phyloP scores from a whole-genome alignment of 2,888 invertebrate genomes.

The Ormyrus thymus region DNA sequence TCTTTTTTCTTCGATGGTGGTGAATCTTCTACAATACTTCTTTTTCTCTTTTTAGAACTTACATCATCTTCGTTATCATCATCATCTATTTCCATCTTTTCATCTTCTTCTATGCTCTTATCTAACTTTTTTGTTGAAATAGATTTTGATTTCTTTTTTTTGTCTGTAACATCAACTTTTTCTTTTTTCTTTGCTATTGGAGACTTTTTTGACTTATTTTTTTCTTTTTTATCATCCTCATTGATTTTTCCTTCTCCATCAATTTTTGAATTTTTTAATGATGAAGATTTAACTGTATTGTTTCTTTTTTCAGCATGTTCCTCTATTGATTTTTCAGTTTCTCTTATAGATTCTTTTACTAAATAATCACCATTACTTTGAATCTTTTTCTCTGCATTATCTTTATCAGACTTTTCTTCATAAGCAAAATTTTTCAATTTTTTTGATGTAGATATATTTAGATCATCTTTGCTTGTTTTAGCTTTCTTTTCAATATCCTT shows the following conservation, averaged over 20 bases:
- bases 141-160: conserved; percentile 61
- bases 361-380: conserved; percentile 15
- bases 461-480: background rate
- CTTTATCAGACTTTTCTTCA: conserved; percentile 12
- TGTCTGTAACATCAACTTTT: conserved; percentile 68
- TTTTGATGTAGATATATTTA: conserved; percentile 19
- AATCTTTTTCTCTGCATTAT: background rate
- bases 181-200: conserved; percentile 71
- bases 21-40: conserved; percentile 43
- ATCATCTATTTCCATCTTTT: too few relatives aligned
- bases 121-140: too few relatives aligned
- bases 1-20: conserved; percentile 59
- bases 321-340: conserved; percentile 29
- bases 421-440: conserved; percentile 45
- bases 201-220: conserved; percentile 29
- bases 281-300: conserved; percentile 52
- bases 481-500: background rate
- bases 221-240: conserved; percentile 3
- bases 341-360: conserved; percentile 12
- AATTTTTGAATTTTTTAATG: too few relatives aligned
- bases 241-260: background rate
- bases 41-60: conserved; percentile 15
- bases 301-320: conserved; percentile 56
- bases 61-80: conserved; percentile 53
- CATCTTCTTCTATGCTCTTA: too few relatives aligned